Evolutionary conservation across 2,797 vertebrate genomes (phyloP).

Genomic region (Gadopsis marmoratus): DNA sequence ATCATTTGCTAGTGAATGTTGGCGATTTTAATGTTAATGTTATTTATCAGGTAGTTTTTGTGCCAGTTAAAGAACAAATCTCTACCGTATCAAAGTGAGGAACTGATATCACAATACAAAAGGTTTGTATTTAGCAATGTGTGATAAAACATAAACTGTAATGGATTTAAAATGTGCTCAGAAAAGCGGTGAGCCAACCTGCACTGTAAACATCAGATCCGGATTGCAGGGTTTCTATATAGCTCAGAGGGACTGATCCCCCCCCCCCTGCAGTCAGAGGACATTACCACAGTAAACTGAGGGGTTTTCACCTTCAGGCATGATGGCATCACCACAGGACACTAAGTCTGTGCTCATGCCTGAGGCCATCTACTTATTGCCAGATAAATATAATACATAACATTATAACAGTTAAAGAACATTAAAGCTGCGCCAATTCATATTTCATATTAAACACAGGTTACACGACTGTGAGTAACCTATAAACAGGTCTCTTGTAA

Average conservation of each 20-base stretch:
- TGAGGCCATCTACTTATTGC: not conserved
- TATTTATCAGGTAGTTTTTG: not conserved
- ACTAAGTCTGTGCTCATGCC: not conserved
- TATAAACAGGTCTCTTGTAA: not conserved
- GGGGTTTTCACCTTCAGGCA: constrained; percentile 42
- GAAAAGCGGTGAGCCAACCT: constrained; percentile 3
- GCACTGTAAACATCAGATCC: constrained; percentile 27
- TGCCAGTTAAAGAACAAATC: not conserved
- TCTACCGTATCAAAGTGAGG: not conserved
- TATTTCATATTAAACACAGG: not conserved
- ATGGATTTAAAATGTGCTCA: not conserved
- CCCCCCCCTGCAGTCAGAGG: constrained; percentile 2
- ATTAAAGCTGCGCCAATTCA: not conserved
- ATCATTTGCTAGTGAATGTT: not conserved
- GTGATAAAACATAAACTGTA: not conserved
- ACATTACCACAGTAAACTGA: constrained; percentile 52
- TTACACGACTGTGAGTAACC: not conserved
- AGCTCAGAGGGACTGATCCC: constrained; percentile 38
- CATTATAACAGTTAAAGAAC: not conserved
- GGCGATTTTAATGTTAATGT: not conserved
- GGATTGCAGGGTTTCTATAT: constrained; percentile 39
- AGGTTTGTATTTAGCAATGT: not conserved
- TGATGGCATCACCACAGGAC: constrained; percentile 40
- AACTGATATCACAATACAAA: not conserved
- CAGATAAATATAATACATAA: not conserved